Evolutionary conservation across 2,797 vertebrate species (phyloP), one percentile per base, ranked within the genome.

Genomic region (Geotria australis): DNA sequence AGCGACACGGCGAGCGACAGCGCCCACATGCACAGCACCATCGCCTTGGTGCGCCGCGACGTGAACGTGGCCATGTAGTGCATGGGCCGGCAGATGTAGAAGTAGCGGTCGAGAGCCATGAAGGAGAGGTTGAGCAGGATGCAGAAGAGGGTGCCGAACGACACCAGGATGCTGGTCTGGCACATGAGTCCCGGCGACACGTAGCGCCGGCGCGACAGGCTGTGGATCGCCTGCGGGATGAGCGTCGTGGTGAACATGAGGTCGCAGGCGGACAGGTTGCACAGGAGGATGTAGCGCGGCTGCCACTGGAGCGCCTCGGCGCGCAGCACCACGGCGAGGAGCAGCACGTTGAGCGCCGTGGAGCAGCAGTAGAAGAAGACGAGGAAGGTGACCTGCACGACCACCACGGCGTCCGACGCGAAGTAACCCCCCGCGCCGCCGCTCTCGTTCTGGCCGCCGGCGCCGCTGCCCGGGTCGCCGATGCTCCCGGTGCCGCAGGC

Each of bases 101-200:
- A 5, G 61, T 73, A 73, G 15, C 69, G 68, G 64, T 73, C 72
- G 57, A 73, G 47, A 1, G 70, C 70, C 71, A 74, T 73, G 62
- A 63, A 67, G 10, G 68, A 71, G 63, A 74, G 65, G 38, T 66
- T 72, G 45, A 66, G 8, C 1, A 73, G 59, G n/a, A 67, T 66
- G 60, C 59, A 66, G 59, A 70, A 69, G 8, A 72, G 48, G 7
- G 60, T 60, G 7, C 68, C 64, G 62, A 63, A 69, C 63, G 73
- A 70, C 2, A 51, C 3, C 13, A 67, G 46, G 24, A 38, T 38
- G 24, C 24, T 38, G 24, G 24, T 38, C 24, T 38, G 24, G 58
- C 73, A 73, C 69, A 68, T 72, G 58, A 8, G 2, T 15, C 46
- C 59, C 15, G 68, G 68, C 1, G 8, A 6, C 57, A 70, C 59